Percentiles rank a stretch among this genome's conserved stretches.
phyloP scores from a whole-genome alignment of 1,140 invertebrate species.

The Cyphomyrmex costatus region DNA sequence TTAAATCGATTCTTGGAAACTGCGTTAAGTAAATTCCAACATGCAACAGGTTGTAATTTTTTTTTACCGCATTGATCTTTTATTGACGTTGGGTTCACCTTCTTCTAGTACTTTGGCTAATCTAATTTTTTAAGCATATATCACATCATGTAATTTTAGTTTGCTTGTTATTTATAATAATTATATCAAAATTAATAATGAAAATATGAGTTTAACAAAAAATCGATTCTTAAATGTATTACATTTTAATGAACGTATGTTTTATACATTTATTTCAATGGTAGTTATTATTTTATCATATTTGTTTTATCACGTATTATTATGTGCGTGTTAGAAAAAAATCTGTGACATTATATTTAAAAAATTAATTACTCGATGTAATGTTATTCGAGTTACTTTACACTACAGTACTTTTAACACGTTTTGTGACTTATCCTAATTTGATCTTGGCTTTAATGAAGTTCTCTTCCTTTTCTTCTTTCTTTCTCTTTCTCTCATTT shows the following conservation, averaged over 20 bases:
- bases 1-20: constrained; percentile 19
- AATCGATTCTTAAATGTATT: not conserved
- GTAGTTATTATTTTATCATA: not conserved
- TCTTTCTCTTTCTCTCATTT: not conserved
- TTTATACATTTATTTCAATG: constrained; percentile 6
- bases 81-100: not conserved
- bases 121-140: not conserved
- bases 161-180: not conserved
- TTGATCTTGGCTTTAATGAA: constrained; percentile 21
- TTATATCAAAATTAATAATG: not conserved
- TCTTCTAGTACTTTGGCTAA: not conserved
- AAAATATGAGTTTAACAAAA: not conserved
- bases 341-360: too few species aligned
- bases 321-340: not conserved
- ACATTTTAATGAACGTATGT: not conserved
- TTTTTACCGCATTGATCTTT: constrained; percentile 12
- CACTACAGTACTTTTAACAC: constrained; percentile 8
- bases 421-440: constrained; percentile 4
- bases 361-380: constrained; percentile 2
- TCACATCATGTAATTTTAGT: not conserved
- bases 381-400: not conserved
- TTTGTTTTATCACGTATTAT: constrained; percentile 2
- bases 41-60: constrained; percentile 20
- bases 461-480: not conserved
- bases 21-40: constrained; percentile 39